These are phyloP conservation scores for Akabosia matsudoensis DNA, from an alignment of 1,140 invertebrate species.

Conservation along the genomic window DNA sequence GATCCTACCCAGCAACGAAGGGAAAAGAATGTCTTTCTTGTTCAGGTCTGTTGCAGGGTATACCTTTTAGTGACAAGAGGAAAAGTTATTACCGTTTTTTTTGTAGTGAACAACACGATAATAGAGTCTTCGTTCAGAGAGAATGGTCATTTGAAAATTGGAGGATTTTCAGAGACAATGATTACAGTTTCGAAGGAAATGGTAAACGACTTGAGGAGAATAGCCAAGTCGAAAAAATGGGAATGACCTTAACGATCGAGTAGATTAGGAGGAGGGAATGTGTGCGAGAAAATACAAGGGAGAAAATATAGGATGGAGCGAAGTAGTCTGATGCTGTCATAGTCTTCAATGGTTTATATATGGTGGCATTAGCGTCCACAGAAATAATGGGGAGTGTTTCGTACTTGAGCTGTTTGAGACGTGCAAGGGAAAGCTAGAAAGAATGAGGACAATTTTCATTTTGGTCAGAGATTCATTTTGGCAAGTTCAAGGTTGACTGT, in stretches of 20 bases:
- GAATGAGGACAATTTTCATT: neutral
- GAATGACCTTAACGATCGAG: conserved; percentile 19
- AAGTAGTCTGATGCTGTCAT: neutral
- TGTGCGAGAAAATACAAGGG: neutral
- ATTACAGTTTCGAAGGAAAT: no score
- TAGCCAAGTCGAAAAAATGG: conserved; percentile 15
- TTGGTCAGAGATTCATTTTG: no score
- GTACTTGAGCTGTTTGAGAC: neutral
- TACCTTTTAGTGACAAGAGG: no score
- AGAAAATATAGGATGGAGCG: neutral
- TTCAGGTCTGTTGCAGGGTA: no score
- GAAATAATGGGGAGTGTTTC: no score
- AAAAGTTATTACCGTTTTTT: conserved; percentile 5
- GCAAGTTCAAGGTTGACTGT: conserved; percentile 5
- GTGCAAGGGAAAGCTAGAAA: neutral
- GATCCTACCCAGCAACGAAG: no score
- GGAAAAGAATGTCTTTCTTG: no score
- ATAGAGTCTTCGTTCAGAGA: no score
- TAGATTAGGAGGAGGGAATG: neutral
- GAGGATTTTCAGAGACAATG: no score
- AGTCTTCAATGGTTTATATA: conserved; percentile 13
- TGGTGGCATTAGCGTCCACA: neutral
- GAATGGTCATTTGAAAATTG: conserved; percentile 8
- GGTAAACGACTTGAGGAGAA: conserved; percentile 7
- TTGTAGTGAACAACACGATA: no score